Evolutionary conservation across 2,113 vertebrate species (phyloP), one percentile per base, ranked within the genome.

Genomic region (Oryzias melastigma): DNA sequence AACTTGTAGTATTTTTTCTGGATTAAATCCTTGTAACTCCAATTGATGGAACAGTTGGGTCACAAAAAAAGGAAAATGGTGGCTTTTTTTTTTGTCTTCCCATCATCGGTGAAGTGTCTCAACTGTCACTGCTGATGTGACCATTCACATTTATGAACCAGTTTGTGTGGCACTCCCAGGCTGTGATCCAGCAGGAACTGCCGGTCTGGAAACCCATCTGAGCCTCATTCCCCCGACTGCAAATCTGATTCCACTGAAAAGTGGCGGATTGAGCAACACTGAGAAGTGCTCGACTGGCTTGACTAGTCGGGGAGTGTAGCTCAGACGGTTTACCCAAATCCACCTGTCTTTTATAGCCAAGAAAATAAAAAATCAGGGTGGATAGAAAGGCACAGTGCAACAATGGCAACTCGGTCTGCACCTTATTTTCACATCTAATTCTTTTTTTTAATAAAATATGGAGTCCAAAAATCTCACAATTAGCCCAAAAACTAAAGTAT

Each of bases 211-310:
- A 62, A 17, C 19, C 52, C 68, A 58, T 20, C 13, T 10, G 13
- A 62, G 29, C 55, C 24, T 52, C 65, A 68, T 63, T 69, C 18
- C 64, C 58, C 19, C 43, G n/a, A 44, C 48, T 10, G 44, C 14
- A 58, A 58, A 74, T 27, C n/a, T 41, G 22, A 35, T 35, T 53
- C 15, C n/a, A 40, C 18, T 8, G 29, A 14, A 7, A 53, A 43
- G 22, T 19, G 12, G 24, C 29, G 6, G 48, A 12, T 16, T 18
- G 20, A 65, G 63, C 14, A 71, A 27, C 49, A 59, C 51, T 42
- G 15, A 19, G 59, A 72, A 54, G 46, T 3, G 57, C 58, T 48
- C 14, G 19, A 63, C 80, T 49, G 51, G 77, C 52, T 80, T 27
- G 20, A 67, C 83, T 44, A 49, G 71, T 74, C 62, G 62, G 58